Base-by-base conservation (phyloP, 2,797 vertebrate species). In the Austrolebias charrua region DNA sequence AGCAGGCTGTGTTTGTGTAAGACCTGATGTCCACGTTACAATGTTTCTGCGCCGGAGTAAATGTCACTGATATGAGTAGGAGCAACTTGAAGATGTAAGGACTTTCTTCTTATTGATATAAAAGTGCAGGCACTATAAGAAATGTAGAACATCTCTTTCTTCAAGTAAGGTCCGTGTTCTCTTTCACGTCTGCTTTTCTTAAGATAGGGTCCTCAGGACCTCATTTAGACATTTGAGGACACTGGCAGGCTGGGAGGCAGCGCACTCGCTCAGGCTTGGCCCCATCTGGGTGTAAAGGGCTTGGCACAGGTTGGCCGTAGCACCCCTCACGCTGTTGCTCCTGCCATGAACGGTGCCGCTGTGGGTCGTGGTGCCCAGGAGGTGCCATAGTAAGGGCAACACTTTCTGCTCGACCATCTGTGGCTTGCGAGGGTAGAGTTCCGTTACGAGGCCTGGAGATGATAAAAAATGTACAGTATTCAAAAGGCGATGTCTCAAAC, bases 301-400 rank as follows among this genome's bases (percentile, higher is more conserved):
- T 87, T 88, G 92, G 6, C 95, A 94, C 45, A 98, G 62, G 65
- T 87, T 89, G 54, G 89, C 89, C 0, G 94, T 93, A 66, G 95
- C 94, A 8, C 80, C 55, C 48, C 93, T 91, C 50, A 94, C 83
- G 35, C 93, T 95, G 52, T 94, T 91, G 0, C 92, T 89, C 0
- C 94, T 87, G 31, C 93, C 92, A 2, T 93, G 92, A 53, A 93
- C 63, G 9, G 91, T 92, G 71, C 95, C 92, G 8, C 94, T 93
- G 74, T 90, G 88, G 7, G 88, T 92, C 20, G 92, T 86, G 56
- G 89, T 90, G 44, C 95, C 93, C 81, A 98, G 89, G 9, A 97
- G 95, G 71, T 96, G 95, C 96, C 96, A 98, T 31, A 98, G 91
- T 71, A 98, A 90, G 2, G 87, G 92, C 33, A 96, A 81, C 12